phyloP scores from a whole-genome alignment of 64 coral and sea anemone species.

The Hydrozoanthus tunicans region DNA sequence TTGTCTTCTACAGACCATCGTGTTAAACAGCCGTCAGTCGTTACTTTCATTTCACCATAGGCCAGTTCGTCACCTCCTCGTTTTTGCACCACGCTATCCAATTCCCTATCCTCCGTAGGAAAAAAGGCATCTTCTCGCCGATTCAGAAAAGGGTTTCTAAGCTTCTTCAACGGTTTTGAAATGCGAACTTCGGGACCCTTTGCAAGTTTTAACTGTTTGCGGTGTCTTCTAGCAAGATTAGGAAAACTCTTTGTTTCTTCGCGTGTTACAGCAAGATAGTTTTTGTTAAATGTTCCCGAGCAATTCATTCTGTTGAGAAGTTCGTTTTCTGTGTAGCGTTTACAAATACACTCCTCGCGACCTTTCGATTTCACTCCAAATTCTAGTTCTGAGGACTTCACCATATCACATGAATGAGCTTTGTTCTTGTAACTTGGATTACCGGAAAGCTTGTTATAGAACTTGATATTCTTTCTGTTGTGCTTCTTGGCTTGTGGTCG shows the following conservation, averaged over 20 bases:
- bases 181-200: too few relatives aligned
- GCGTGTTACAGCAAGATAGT: slow-evolving; percentile 31
- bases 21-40: neutral
- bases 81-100: neutral
- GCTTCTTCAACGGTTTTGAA: too few relatives aligned
- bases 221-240: slow-evolving; percentile 1
- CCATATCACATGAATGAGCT: slow-evolving; percentile 4
- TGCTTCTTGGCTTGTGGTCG: neutral
- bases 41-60: slow-evolving; percentile 16
- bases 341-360: neutral
- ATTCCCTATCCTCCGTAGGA: neutral
- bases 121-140: neutral
- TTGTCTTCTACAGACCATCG: neutral
- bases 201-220: neutral
- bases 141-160: neutral
- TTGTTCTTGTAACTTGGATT: neutral
- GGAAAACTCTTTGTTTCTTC: slow-evolving; percentile 1
- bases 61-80: neutral
- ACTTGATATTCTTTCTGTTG: neutral
- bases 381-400: neutral
- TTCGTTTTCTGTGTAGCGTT: slow-evolving; percentile 16
- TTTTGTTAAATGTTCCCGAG: slow-evolving; percentile 37
- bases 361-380: slow-evolving; percentile 4
- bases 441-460: neutral
- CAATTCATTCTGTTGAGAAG: slow-evolving; percentile 39